These are phyloP conservation scores for Haliclona indistincta DNA, from an alignment of 37 sponge, comb jelly and placozoan genomes.

Conservation along the genomic window DNA sequence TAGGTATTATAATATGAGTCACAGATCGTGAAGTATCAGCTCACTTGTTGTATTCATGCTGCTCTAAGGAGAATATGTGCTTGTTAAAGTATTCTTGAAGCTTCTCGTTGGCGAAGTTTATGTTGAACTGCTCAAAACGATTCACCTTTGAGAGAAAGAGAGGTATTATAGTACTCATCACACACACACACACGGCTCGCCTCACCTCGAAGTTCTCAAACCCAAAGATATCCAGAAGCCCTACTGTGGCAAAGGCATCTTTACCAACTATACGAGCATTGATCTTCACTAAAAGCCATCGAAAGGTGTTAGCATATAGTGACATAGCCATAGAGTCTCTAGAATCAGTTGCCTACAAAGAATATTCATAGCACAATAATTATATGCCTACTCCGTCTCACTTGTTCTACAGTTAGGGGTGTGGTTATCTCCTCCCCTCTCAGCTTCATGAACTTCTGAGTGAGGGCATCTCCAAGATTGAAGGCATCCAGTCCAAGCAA, in stretches of 20 bases:
- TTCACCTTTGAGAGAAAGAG: constrained; percentile 46
- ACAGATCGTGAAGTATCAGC: constrained; percentile 11
- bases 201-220: constrained; percentile 93
- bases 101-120: constrained; percentile 99
- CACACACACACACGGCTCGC: neutral
- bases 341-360: constrained; percentile 79
- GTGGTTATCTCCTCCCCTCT: constrained; percentile 96
- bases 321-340: constrained; percentile 94
- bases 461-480: constrained; percentile 80
- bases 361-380: neutral
- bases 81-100: constrained; percentile 99
- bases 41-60: constrained; percentile 98
- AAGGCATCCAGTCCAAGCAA: constrained; percentile 77
- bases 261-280: constrained; percentile 61
- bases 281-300: constrained; percentile 86
- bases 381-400: neutral
- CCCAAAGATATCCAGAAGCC: constrained; percentile 97
- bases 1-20: neutral
- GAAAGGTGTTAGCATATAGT: constrained; percentile 82
- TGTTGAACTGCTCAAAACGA: constrained; percentile 99
- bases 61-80: constrained; percentile 99
- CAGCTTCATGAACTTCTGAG: constrained; percentile 87
- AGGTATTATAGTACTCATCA: neutral
- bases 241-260: constrained; percentile 77
- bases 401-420: constrained; percentile 87